These are phyloP conservation scores for Heliconius aoede DNA, from an alignment of 2,888 invertebrate species.

Conservation along the genomic window DNA sequence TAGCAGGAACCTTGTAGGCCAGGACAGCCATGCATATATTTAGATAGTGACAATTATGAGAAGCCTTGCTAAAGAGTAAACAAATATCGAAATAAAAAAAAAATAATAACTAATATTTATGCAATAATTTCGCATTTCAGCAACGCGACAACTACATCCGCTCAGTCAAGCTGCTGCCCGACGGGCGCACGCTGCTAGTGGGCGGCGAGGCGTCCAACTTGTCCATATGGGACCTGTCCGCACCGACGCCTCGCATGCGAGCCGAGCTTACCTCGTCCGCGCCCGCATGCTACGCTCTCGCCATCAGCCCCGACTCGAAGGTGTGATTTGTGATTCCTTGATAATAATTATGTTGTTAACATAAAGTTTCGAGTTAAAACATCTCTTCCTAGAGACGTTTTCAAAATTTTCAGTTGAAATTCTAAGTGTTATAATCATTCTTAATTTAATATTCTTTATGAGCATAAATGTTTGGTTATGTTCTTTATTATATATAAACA, in stretches of 20 bases:
- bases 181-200: conserved; percentile 96
- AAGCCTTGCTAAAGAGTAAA: too few relatives aligned
- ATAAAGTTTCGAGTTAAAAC: too few relatives aligned
- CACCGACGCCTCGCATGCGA: conserved; percentile 95
- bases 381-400: too few relatives aligned
- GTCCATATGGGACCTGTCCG: conserved; percentile 96
- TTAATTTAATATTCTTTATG: background rate
- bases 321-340: too few relatives aligned
- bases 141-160: conserved; percentile 97
- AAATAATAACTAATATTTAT: too few relatives aligned
- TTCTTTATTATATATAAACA: too few relatives aligned
- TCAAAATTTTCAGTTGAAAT: background rate
- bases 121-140: conserved; percentile 62
- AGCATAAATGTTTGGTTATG: too few relatives aligned
- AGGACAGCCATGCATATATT: too few relatives aligned
- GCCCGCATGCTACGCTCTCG: conserved; percentile 98
- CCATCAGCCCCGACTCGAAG: conserved; percentile 98
- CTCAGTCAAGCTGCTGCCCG: conserved; percentile 95
- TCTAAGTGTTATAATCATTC: background rate
- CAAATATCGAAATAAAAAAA: too few relatives aligned
- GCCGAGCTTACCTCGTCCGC: conserved; percentile 95
- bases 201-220: conserved; percentile 98
- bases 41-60: too few relatives aligned
- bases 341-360: too few relatives aligned
- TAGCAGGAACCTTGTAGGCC: too few relatives aligned